Evolutionary conservation across 2,113 vertebrate genomes (phyloP).

Genomic region (Vidua macroura): DNA sequence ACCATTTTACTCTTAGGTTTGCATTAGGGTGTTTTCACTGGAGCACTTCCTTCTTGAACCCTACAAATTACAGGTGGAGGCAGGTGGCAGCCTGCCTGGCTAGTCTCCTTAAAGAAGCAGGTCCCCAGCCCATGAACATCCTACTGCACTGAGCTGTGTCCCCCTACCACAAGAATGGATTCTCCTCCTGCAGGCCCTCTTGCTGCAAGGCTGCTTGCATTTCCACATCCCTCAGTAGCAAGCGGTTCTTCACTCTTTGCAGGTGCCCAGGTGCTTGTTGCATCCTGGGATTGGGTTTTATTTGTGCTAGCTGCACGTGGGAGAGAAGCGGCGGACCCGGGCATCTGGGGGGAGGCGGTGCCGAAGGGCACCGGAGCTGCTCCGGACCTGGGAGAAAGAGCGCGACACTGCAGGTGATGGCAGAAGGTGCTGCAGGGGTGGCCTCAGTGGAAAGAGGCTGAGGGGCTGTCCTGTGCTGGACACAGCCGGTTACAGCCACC

Average conservation of each 20-base stretch:
- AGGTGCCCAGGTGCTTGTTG: background rate
- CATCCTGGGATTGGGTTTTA: too few relatives aligned
- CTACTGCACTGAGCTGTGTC: rapidly evolving
- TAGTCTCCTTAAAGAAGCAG: background rate
- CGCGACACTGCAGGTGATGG: too few relatives aligned
- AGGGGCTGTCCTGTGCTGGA: background rate
- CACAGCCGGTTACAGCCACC: background rate
- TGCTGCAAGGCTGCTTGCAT: background rate
- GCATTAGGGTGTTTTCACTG: background rate
- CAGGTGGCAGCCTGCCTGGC: background rate
- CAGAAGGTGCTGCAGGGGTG: background rate
- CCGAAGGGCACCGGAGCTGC: too few relatives aligned
- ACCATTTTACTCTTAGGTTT: background rate
- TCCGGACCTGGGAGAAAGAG: too few relatives aligned
- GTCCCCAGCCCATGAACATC: background rate
- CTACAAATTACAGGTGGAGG: background rate
- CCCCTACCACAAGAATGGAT: rapidly evolving
- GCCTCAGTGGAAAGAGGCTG: background rate
- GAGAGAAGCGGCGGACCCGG: too few relatives aligned
- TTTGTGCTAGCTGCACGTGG: too few relatives aligned
- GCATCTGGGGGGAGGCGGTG: too few relatives aligned
- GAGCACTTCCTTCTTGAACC: background rate
- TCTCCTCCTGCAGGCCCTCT: rapidly evolving
- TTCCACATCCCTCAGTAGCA: rapidly evolving
- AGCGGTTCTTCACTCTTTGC: rapidly evolving